These are phyloP conservation scores for Alsophila aescularia DNA, from an alignment of 2,888 invertebrate species.

Conservation along the genomic window DNA sequence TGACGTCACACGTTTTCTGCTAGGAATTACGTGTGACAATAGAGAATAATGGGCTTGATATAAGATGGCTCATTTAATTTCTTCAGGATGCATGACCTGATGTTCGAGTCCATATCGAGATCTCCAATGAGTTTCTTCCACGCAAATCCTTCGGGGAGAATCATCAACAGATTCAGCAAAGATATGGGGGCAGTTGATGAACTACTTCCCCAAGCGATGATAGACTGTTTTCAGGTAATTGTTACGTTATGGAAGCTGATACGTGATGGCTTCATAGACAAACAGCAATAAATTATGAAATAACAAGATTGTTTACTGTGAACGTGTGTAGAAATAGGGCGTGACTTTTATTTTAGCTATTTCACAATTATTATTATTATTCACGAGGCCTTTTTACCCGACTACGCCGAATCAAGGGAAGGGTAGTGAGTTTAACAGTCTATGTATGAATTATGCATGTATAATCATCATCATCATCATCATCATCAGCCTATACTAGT, in stretches of 20 bases:
- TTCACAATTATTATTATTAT: slow-evolving; percentile 11
- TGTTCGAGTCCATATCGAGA: slow-evolving; percentile 85
- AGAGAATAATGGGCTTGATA: background rate
- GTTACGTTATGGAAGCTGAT: background rate
- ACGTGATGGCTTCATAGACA: slow-evolving; percentile 3
- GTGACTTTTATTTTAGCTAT: slow-evolving; percentile 1
- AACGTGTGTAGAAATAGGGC: slow-evolving; percentile 10
- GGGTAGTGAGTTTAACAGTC: no score
- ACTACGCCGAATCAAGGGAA: no score
- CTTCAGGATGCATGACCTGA: slow-evolving; percentile 85
- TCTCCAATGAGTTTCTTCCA: slow-evolving; percentile 89
- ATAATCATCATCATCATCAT: no score
- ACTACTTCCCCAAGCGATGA: slow-evolving; percentile 88
- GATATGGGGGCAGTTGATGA: slow-evolving; percentile 94
- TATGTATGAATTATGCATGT: no score
- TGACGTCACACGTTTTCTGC: no score
- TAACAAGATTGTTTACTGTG: background rate
- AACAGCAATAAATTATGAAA: slow-evolving; percentile 7
- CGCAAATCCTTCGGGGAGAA: slow-evolving; percentile 91
- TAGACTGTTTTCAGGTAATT: slow-evolving; percentile 87
- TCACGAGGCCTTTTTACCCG: background rate
- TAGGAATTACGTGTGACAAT: background rate
- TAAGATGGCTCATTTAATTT: background rate
- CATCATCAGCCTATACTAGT: no score
- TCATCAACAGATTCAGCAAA: slow-evolving; percentile 92